Evolutionary conservation across 2,888 invertebrate species (phyloP).

Genomic region (Abrostola tripartita): DNA sequence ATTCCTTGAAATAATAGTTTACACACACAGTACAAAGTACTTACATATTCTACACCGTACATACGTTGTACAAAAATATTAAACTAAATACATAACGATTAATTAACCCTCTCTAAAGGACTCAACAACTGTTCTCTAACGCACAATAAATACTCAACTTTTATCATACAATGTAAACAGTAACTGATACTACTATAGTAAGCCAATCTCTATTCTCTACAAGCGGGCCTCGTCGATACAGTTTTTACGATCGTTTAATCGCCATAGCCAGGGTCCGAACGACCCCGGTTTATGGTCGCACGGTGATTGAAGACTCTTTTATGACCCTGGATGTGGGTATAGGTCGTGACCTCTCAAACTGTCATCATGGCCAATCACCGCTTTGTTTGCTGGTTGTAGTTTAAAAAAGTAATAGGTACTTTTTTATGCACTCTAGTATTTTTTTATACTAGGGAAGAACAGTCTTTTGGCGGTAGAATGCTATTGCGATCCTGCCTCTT

Average conservation of each 20-base stretch:
- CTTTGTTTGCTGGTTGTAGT: neutral
- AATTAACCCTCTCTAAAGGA: too few relatives aligned
- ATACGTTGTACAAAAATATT: too few relatives aligned
- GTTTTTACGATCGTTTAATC: conserved; percentile 64
- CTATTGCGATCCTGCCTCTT: too few relatives aligned
- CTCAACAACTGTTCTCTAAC: too few relatives aligned
- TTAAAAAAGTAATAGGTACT: neutral
- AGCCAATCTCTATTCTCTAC: conserved; percentile 16
- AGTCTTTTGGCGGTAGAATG: too few relatives aligned
- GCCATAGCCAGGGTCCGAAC: conserved; percentile 48
- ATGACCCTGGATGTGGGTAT: conserved; percentile 40
- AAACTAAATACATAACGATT: too few relatives aligned
- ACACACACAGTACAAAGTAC: too few relatives aligned
- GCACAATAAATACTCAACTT: too few relatives aligned
- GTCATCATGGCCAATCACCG: conserved; percentile 51
- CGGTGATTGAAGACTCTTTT: conserved; percentile 56
- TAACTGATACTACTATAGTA: neutral
- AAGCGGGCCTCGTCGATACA: conserved; percentile 43
- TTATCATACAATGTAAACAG: neutral
- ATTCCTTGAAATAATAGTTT: too few relatives aligned
- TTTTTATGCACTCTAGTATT: too few relatives aligned
- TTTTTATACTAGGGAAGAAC: too few relatives aligned
- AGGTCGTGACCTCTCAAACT: conserved; percentile 47
- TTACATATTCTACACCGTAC: too few relatives aligned
- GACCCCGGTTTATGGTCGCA: conserved; percentile 50